Evolutionary conservation across 2,797 vertebrate species (phyloP).

Genomic region (Syngnathus acus): DNA sequence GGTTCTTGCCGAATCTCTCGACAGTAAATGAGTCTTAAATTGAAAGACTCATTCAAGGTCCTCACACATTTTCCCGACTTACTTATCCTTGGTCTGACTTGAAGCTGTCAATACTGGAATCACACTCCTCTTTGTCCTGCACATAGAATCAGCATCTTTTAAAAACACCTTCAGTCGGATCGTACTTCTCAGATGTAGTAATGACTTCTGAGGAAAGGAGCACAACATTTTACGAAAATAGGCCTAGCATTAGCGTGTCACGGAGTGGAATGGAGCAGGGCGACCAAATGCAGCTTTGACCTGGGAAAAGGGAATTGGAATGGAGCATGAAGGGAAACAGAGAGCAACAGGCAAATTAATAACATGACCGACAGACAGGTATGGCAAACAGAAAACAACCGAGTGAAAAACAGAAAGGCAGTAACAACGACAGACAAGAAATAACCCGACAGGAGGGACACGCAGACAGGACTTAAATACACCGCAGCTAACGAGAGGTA

Average conservation of each 20-base stretch:
- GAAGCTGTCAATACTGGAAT: slow-evolving; percentile 10
- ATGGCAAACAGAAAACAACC: too few relatives aligned
- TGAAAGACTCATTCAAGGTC: slow-evolving; percentile 19
- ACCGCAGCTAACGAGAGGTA: too few relatives aligned
- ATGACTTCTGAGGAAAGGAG: slow-evolving; percentile 16
- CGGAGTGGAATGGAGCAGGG: too few relatives aligned
- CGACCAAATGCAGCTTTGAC: too few relatives aligned
- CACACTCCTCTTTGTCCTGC: slow-evolving; percentile 13
- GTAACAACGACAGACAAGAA: too few relatives aligned
- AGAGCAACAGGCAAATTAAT: too few relatives aligned
- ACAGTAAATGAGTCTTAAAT: slow-evolving; percentile 10
- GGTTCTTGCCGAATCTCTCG: slow-evolving; percentile 11
- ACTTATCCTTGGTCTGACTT: slow-evolving; percentile 13
- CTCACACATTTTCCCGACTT: slow-evolving; percentile 11
- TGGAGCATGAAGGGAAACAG: too few relatives aligned
- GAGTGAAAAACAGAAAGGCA: too few relatives aligned
- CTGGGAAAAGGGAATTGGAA: too few relatives aligned
- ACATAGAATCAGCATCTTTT: slow-evolving; percentile 19
- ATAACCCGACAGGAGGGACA: too few relatives aligned
- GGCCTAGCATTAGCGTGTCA: neutral
- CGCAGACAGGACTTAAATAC: too few relatives aligned
- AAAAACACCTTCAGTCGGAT: slow-evolving; percentile 3
- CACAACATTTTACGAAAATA: slow-evolving; percentile 13
- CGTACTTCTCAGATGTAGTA: slow-evolving; percentile 16
- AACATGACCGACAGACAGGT: too few relatives aligned